Evolutionary conservation across 2,797 vertebrate species (phyloP).

Genomic region (Pseudochirops corinnae): DNA sequence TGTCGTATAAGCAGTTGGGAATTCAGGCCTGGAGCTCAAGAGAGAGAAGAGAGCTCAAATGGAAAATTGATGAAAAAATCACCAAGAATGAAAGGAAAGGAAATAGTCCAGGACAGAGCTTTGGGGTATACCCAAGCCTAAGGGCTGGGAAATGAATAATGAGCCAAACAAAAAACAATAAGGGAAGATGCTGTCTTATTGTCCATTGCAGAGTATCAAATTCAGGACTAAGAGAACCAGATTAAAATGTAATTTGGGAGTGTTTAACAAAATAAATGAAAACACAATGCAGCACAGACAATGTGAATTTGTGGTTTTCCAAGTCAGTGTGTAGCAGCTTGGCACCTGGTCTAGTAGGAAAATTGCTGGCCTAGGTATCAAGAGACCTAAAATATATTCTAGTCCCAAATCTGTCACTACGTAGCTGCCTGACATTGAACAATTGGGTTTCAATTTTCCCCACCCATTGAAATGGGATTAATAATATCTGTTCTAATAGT

Average conservation of each 20-base stretch:
- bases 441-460: slow-evolving; percentile 42
- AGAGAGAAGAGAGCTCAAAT: neutral
- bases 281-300: neutral
- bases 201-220: neutral
- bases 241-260: neutral
- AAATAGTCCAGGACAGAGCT: neutral
- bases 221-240: neutral
- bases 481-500: neutral
- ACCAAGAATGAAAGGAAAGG: neutral
- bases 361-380: neutral
- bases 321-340: neutral
- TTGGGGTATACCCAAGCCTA: neutral
- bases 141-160: neutral
- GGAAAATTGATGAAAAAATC: neutral
- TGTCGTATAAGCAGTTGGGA: neutral
- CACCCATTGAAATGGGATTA: slow-evolving; percentile 30
- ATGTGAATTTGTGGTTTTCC: neutral
- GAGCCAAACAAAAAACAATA: neutral
- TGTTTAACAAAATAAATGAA: neutral
- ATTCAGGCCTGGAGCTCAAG: neutral
- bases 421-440: neutral
- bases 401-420: neutral
- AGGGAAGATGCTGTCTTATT: neutral
- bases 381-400: slow-evolving; percentile 28
- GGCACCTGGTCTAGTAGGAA: neutral